Base-by-base conservation (phyloP, 2,113 vertebrate species). In the Recurvirostra avosetta region DNA sequence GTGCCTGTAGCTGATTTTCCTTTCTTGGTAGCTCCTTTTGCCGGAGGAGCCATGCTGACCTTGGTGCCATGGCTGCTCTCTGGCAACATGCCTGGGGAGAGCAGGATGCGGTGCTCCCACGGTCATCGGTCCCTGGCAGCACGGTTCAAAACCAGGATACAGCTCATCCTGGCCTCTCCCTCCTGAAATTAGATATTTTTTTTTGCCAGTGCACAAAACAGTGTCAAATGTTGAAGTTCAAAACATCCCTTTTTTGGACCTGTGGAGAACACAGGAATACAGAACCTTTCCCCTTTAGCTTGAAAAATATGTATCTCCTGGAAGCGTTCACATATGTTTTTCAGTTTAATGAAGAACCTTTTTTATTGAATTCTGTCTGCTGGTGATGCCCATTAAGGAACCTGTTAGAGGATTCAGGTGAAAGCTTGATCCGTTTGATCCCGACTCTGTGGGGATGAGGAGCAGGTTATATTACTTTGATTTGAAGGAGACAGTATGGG, bases 11-110 rank as follows among this genome's bases (percentile, higher is more conserved):
- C 56, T 88, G 50, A 50, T 81, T 63, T 81, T 77, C 22, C 29
- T 29, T 58, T 80, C 30, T 47, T 26, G 8, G 63, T 40, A 53
- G 45, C n/a, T 89, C 27, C 38, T 77, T 56, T 43, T 5, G 19
- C n/a, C 0, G 0, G 25, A 55, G 67, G 9, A 75, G 38, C 43
- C 1, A 0, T 38, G 41, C 16, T 38, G 63, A 22, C 53, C 49
- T 14, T 0, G 1, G 19, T 55, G 56, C 22, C 8, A 6, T 1
- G 2, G 58, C 45, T 59, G 34, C 19, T 11, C 26, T 59, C 18
- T 4, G 32, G 29, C 36, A 84, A 7, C 12, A 2, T 21, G 38
- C 14, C 30, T 14, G 17, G 9, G 26, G 43, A 50, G 32, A 68
- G 34, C 6, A 36, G 36, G 73, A 29, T 16, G 13, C 36, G 11